Base-by-base conservation (phyloP, 2,113 vertebrate species). In the Chaetodon auriga region DNA sequence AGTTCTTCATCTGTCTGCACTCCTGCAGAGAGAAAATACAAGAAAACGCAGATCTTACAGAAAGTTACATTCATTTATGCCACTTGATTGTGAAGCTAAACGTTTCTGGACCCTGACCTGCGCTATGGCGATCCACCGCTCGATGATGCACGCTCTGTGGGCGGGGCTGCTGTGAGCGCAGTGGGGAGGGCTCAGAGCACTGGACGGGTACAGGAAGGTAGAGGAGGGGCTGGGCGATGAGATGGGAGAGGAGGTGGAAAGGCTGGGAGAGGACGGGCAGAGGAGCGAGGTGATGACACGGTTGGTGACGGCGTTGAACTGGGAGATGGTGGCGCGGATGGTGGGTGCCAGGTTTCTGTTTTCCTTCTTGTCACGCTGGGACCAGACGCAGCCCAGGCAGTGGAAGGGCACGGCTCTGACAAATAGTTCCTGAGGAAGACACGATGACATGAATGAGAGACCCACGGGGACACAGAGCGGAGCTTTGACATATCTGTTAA, bases 371-470 rank as follows among this genome's bases (percentile, higher is more conserved):
- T 97, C 97, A 0, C 97, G 93, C 70, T 97, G 97, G 1, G 97
- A 98, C 97, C 97, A 98, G 84, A 97, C 81, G 1, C 96, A 97
- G 80, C 97, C 97, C 68, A 97, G 92, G 84, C 97, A 98, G 78
- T 98, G 96, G 71, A 95, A 97, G 14, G 96, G 94, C 12, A 92
- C 89, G 64, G 96, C 95, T 12, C 81, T 93, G 1, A 91, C 87
- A 72, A 97, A 97, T 14, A 98, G 95, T 1, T 96, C 95, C 97
- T 97, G 89, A 21, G 45, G 7, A 13, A 61, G 16, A 58, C 6
- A 61, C 0, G 7, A 49, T 0, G 9, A 0, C 3, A 14, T 12
- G 30, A 57, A 13, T 9, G 1, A 54, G 46, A 1, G 23, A 41
- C 35, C 9, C 30, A 19, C 10, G 35, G 16, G 13, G 23, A 62